Evolutionary conservation across 2,888 invertebrate genomes (phyloP), one percentile per base, ranked within the genome.

Genomic region (Charanyca ferruginea): DNA sequence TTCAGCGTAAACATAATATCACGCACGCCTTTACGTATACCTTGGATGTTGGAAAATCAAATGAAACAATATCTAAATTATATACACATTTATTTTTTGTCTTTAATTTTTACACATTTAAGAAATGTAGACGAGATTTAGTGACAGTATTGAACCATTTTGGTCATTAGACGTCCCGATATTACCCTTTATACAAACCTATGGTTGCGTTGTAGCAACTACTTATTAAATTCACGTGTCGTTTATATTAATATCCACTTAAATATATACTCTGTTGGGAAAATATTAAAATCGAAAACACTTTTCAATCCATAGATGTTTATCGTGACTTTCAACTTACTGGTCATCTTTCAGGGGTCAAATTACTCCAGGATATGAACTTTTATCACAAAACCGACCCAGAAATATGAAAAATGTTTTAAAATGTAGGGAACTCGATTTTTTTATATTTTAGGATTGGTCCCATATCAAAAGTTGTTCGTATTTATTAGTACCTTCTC

Each of bases 61-160:
- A 55, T 52, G 66, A 68, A 53, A 71, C 38, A 16, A 57, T 35
- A 44, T 42, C 25, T 54, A 57, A 67, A 81, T 85, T 85, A 82
- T 83, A 86, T 89, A 89, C 88, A 87, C 88, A 87, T 90, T 89
- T 89, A 90, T 89, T 87, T 64, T 88, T 87, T 89, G 83, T 85
- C 84, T 86, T 85, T 86, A 86, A 83, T 84, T 89, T 87, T 87
- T 85, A 89, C 84, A 87, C 84, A 86, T 79, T 74, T 77, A 86
- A 86, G 86, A 81, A 76, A 85, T 78, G 81, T 80, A 73, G 81
- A 83, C 78, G 82, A 86, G 84, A 85, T 81, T 85, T 82, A 85
- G 80, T 83, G 80, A 83, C 80, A 81, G 60, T 65, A 75, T 75
- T 53, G 57, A 51, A 73, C 78, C 77, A 71, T 41, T 66, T 62